A percentile compares a stretch with the other conserved stretches of the same genome.
Conservation (phyloP, 1,140 invertebrate species). For the Maconellicoccus hirsutus region DNA sequence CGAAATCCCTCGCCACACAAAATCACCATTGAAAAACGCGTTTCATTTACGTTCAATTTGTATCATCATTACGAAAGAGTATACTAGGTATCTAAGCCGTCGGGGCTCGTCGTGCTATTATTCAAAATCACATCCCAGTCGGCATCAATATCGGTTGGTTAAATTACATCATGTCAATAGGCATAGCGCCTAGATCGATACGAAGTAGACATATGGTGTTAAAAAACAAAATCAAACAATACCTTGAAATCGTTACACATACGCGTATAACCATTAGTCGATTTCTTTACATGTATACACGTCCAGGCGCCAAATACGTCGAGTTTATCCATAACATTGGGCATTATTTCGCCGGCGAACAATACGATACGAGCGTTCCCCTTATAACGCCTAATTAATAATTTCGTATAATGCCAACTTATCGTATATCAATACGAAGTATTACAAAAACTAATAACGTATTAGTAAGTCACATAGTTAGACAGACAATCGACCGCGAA, state of each 20-base stretch:
- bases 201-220: background rate
- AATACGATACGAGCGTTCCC: background rate
- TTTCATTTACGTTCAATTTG: too few species aligned
- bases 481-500: background rate
- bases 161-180: background rate
- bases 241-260: background rate
- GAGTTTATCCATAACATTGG: background rate
- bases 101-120: background rate
- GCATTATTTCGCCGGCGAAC: conserved; percentile 1
- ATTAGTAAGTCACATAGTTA: background rate
- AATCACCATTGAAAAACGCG: too few species aligned
- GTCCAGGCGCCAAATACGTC: background rate
- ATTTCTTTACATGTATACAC: background rate
- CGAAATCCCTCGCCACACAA: too few species aligned
- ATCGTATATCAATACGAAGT: background rate
- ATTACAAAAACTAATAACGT: background rate
- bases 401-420: background rate
- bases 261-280: background rate
- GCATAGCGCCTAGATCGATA: background rate
- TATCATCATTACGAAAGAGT: too few species aligned
- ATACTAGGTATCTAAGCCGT: too few species aligned
- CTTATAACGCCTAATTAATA: background rate
- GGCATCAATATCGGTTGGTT: background rate
- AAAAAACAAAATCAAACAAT: background rate
- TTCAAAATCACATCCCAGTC: background rate